Percentiles rank a stretch among this genome's conserved stretches.
Conservation (phyloP, 1,140 invertebrate genomes). For the Drosophila parvula region DNA sequence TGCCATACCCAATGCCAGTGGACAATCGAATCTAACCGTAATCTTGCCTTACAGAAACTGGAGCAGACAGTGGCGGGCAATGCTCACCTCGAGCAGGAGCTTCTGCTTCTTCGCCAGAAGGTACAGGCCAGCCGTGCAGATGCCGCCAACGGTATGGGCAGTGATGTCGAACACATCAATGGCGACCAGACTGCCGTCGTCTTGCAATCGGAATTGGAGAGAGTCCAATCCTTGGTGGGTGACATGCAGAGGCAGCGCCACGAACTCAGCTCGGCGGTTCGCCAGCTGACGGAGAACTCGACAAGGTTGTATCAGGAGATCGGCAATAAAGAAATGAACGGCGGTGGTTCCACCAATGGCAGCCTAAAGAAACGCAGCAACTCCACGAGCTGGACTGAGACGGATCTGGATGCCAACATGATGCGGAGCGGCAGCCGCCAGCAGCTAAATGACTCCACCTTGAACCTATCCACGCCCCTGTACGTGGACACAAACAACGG, state of each 20-base stretch:
- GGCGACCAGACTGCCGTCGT: constrained; percentile 86
- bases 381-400: constrained; percentile 91
- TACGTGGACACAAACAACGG: constrained; percentile 86
- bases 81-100: constrained; percentile 93
- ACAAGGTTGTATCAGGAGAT: constrained; percentile 84
- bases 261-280: constrained; percentile 91
- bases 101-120: constrained; percentile 93
- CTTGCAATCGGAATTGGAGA: constrained; percentile 91
- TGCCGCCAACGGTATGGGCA: constrained; percentile 27
- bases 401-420: constrained; percentile 92
- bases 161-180: constrained; percentile 69
- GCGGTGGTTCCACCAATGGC: constrained; percentile 58
- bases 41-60: constrained; percentile 88
- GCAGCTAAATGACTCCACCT: constrained; percentile 66
- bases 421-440: constrained; percentile 67
- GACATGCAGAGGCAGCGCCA: constrained; percentile 93
- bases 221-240: constrained; percentile 92
- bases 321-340: constrained; percentile 76
- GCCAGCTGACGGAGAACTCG: constrained; percentile 91
- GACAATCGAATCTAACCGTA: constrained; percentile 11
- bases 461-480: constrained; percentile 84
- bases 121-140: constrained; percentile 87
- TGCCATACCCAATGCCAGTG: constrained; percentile 27
- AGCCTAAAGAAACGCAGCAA: constrained; percentile 84
- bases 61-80: constrained; percentile 96